phyloP scores from a whole-genome alignment of 1,140 invertebrate genomes.

The Platyura marginata region DNA sequence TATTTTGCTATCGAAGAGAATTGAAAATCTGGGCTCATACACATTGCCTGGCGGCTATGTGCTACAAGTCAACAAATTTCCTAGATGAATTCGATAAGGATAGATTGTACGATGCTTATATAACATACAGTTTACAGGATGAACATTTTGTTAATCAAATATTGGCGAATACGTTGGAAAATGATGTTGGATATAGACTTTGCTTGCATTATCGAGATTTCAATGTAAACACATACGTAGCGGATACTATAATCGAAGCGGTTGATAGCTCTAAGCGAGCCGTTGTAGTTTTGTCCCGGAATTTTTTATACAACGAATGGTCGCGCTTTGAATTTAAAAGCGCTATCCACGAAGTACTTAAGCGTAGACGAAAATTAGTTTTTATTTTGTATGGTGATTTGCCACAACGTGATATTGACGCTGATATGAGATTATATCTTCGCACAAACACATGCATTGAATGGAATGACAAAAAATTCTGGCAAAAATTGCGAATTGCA shows the following conservation, averaged over 20 bases:
- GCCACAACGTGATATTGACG: slow-evolving; percentile 67
- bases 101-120: slow-evolving; percentile 75
- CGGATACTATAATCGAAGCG: slow-evolving; percentile 76
- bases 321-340: slow-evolving; percentile 83
- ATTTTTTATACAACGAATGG: slow-evolving; percentile 89
- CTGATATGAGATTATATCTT: slow-evolving; percentile 72
- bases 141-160: slow-evolving; percentile 75
- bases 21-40: slow-evolving; percentile 75
- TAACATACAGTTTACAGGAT: slow-evolving; percentile 80
- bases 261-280: slow-evolving; percentile 78
- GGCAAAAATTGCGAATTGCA: slow-evolving; percentile 82
- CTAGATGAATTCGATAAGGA: slow-evolving; percentile 54
- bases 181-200: slow-evolving; percentile 55
- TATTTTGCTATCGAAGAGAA: slow-evolving; percentile 64
- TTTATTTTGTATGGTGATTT: slow-evolving; percentile 71
- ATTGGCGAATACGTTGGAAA: slow-evolving; percentile 62
- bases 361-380: slow-evolving; percentile 61
- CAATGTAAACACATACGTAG: slow-evolving; percentile 64
- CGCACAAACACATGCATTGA: slow-evolving; percentile 79
- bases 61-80: slow-evolving; percentile 58
- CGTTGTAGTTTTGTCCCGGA: slow-evolving; percentile 77
- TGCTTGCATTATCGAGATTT: slow-evolving; percentile 76
- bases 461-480: slow-evolving; percentile 85
- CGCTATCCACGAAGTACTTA: slow-evolving; percentile 77
- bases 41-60: slow-evolving; percentile 49